A percentile compares a stretch with the other conserved stretches of the same genome.
phyloP scores from a whole-genome alignment of 2,888 invertebrate genomes.

The Pollenia labialis region DNA sequence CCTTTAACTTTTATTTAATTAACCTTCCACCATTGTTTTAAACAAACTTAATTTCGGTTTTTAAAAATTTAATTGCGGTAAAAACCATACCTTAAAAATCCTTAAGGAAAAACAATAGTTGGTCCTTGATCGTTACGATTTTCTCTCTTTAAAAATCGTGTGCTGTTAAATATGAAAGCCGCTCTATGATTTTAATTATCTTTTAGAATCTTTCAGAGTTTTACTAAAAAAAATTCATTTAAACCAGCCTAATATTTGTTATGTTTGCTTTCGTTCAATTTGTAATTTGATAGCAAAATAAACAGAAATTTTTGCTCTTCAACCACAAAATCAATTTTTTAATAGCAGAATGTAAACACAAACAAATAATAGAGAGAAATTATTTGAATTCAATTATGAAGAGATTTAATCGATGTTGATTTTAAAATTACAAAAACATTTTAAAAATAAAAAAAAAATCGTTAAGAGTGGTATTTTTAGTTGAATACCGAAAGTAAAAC shows the following conservation, averaged over 20 bases:
- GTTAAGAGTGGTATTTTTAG: too few relatives aligned
- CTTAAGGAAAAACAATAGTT: too few relatives aligned
- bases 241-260: constrained; percentile 45
- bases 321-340: constrained; percentile 44
- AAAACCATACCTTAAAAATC: too few relatives aligned
- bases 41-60: too few relatives aligned
- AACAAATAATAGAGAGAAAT: not conserved
- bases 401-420: not conserved
- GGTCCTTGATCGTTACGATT: too few relatives aligned
- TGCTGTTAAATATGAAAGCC: too few relatives aligned
- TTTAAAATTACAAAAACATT: not conserved
- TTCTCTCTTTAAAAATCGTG: too few relatives aligned
- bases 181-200: not conserved
- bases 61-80: too few relatives aligned
- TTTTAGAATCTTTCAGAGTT: not conserved
- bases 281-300: constrained; percentile 61
- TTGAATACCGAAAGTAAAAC: too few relatives aligned
- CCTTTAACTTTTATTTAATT: too few relatives aligned
- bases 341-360: constrained; percentile 17
- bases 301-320: constrained; percentile 17
- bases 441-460: not conserved
- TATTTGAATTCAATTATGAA: not conserved
- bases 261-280: constrained; percentile 53
- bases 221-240: constrained; percentile 13
- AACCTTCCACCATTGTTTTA: too few relatives aligned